phyloP scores from a whole-genome alignment of 1,140 invertebrate genomes.

The Drosophila insularis region DNA sequence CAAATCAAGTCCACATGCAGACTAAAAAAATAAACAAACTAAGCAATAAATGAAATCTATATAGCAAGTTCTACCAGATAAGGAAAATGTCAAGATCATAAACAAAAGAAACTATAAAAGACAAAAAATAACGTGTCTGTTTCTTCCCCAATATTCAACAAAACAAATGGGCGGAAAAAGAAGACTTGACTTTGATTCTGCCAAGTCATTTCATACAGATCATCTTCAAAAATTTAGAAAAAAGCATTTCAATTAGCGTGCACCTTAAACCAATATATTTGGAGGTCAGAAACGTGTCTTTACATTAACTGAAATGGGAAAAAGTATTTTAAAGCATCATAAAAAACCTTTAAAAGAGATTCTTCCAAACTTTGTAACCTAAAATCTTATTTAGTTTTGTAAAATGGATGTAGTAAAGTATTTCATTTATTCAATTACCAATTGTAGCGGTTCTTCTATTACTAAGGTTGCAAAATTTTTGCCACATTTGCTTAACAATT shows the following conservation, averaged over 20 bases:
- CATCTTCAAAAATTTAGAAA: not conserved
- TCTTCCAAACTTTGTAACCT: too few relatives aligned
- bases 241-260: not conserved
- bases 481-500: conserved; percentile 26
- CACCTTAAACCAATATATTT: not conserved
- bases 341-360: too few relatives aligned
- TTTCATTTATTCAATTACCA: too few relatives aligned
- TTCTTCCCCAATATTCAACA: not conserved
- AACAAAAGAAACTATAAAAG: conserved; percentile 37
- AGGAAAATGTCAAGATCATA: conserved; percentile 76
- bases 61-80: conserved; percentile 64
- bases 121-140: conserved; percentile 17
- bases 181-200: not conserved
- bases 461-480: not conserved
- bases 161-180: not conserved
- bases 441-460: not conserved
- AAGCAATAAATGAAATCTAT: conserved; percentile 42
- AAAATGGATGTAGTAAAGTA: too few relatives aligned
- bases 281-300: too few relatives aligned
- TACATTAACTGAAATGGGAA: too few relatives aligned
- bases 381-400: too few relatives aligned
- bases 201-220: not conserved
- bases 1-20: conserved; percentile 14
- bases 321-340: too few relatives aligned
- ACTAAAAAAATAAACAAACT: conserved; percentile 8